Percentiles rank a stretch among this genome's conserved stretches.
Evolutionary conservation across 2,113 vertebrate genomes (phyloP).

Genomic region (Rana temporaria): DNA sequence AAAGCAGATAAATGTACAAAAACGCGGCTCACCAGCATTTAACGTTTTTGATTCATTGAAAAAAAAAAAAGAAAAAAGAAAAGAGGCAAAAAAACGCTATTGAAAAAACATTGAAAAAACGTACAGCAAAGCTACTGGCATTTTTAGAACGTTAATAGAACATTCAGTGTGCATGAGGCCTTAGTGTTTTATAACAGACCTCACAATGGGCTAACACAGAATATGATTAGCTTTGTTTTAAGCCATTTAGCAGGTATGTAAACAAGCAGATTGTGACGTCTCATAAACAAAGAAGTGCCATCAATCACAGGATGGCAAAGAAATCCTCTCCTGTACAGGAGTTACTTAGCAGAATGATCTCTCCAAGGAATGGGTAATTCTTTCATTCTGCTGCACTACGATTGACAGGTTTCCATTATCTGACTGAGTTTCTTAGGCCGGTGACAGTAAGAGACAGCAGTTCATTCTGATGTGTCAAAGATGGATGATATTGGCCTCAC

Average conservation of each 20-base stretch:
- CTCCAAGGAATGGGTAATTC: constrained; percentile 11
- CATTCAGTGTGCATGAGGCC: too few species aligned
- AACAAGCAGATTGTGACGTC: not conserved
- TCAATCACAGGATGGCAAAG: not conserved
- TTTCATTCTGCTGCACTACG: constrained; percentile 18
- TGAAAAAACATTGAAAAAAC: too few species aligned
- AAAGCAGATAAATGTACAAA: too few species aligned
- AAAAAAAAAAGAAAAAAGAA: too few species aligned
- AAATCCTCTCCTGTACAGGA: constrained; percentile 7
- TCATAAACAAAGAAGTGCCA: not conserved
- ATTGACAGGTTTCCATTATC: constrained; percentile 38
- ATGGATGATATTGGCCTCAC: constrained; percentile 42
- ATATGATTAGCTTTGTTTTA: not conserved
- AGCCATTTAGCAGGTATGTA: constrained; percentile 53
- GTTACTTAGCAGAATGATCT: constrained; percentile 29
- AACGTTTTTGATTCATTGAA: too few species aligned
- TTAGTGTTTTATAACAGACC: too few species aligned
- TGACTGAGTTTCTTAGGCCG: not conserved
- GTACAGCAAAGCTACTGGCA: too few species aligned
- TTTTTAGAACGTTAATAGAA: too few species aligned
- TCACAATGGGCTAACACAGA: too few species aligned
- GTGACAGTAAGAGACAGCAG: not conserved
- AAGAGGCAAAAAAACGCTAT: too few species aligned
- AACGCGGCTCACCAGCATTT: too few species aligned
- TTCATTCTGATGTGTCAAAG: constrained; percentile 40